Conservation (phyloP, 2,888 invertebrate species). For the Lasioglossum villosulum region DNA sequence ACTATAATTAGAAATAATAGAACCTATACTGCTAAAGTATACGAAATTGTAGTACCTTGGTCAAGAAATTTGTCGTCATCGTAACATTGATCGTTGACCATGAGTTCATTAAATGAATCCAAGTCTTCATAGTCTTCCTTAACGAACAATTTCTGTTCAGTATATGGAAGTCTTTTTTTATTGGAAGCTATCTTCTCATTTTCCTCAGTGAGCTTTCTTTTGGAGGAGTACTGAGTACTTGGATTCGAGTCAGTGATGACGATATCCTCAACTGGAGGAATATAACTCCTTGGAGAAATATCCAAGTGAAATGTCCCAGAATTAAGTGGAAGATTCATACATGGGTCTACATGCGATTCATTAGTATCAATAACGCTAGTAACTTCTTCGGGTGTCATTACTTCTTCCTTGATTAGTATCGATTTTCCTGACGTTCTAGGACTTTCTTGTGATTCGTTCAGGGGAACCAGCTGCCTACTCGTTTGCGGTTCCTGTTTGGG, state of each 20-base stretch:
- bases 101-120: neutral
- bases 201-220: conserved; percentile 65
- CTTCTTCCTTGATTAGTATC: conserved; percentile 11
- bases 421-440: conserved; percentile 24
- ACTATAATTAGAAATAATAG: neutral
- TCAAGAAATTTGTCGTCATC: conserved; percentile 10
- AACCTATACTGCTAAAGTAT: neutral
- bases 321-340: conserved; percentile 2
- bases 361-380: conserved; percentile 13
- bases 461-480: neutral
- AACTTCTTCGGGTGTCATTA: neutral
- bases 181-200: conserved; percentile 27
- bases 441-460: conserved; percentile 9
- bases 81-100: neutral
- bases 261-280: conserved; percentile 32
- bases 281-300: neutral
- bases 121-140: conserved; percentile 35
- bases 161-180: conserved; percentile 57
- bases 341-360: conserved; percentile 21
- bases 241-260: conserved; percentile 25
- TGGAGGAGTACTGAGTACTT: conserved; percentile 43
- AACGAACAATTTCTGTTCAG: conserved; percentile 42
- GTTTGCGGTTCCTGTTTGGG: conserved; percentile 42
- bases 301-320: conserved; percentile 21
- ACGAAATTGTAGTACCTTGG: neutral